Evolutionary conservation across 2,888 invertebrate species (phyloP).

Genomic region (Trilocha varians): DNA sequence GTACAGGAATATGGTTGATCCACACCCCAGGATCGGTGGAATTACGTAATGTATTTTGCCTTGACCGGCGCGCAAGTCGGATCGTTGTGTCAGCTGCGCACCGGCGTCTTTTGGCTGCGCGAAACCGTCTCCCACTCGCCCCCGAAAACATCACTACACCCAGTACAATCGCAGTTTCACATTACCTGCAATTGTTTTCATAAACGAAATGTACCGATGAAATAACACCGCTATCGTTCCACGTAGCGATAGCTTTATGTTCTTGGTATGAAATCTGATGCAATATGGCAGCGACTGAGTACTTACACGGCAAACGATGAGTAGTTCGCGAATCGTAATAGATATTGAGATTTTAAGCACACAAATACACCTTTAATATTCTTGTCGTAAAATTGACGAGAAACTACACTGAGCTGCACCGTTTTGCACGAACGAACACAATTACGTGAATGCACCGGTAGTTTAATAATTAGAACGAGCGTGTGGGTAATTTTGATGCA

Average conservation of each 20-base stretch:
- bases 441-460: not conserved
- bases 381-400: not conserved
- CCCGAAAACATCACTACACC: slow-evolving; percentile 15
- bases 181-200: slow-evolving; percentile 60
- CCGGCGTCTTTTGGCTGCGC: slow-evolving; percentile 48
- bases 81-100: slow-evolving; percentile 70
- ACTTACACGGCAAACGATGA: no score
- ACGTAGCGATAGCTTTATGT: no score
- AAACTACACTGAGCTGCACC: not conserved
- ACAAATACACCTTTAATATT: not conserved
- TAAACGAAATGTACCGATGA: slow-evolving; percentile 37
- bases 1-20: slow-evolving; percentile 47
- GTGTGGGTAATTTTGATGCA: no score
- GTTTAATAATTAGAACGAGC: no score
- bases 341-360: not conserved
- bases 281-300: not conserved
- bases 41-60: slow-evolving; percentile 72
- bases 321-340: not conserved
- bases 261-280: no score
- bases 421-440: not conserved
- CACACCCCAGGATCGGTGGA: slow-evolving; percentile 63
- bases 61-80: slow-evolving; percentile 69
- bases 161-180: slow-evolving; percentile 56
- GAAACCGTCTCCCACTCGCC: slow-evolving; percentile 64
- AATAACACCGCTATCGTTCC: slow-evolving; percentile 52